Evolutionary conservation across 1,140 invertebrate species (phyloP).

Genomic region (Tetramorium simillimum): DNA sequence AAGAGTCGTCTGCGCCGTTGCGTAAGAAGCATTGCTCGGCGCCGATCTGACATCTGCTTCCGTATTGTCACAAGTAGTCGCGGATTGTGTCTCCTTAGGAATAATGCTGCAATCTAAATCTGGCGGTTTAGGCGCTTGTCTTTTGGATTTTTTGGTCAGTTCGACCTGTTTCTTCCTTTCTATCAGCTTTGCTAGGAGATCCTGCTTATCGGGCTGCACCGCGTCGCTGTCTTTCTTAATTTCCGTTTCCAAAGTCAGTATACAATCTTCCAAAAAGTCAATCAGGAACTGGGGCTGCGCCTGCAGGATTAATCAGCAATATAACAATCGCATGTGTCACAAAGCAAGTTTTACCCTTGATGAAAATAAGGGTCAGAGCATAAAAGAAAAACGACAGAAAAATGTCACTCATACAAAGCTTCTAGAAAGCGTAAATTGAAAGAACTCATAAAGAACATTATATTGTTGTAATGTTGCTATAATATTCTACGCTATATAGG

Average conservation of each 20-base stretch:
- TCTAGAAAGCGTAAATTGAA: too few relatives aligned
- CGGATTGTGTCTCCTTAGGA: constrained; percentile 73
- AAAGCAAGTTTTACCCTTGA: constrained; percentile 6
- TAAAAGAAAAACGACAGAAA: too few relatives aligned
- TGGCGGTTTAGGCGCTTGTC: constrained; percentile 83
- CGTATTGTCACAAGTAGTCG: constrained; percentile 59
- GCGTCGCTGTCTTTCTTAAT: constrained; percentile 85
- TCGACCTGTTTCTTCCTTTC: constrained; percentile 87
- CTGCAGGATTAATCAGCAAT: constrained; percentile 76
- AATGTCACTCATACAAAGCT: too few relatives aligned
- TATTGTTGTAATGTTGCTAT: too few relatives aligned
- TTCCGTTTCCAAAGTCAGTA: constrained; percentile 87
- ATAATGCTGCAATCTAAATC: constrained; percentile 81
- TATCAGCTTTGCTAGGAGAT: constrained; percentile 87
- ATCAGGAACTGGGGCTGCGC: constrained; percentile 90
- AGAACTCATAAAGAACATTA: too few relatives aligned
- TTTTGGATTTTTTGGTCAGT: constrained; percentile 80
- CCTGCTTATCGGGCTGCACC: constrained; percentile 86
- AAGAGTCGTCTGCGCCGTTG: constrained; percentile 69
- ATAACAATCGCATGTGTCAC: background rate
- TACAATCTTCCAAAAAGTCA: constrained; percentile 89
- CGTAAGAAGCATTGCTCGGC: constrained; percentile 73
- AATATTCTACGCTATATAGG: too few relatives aligned
- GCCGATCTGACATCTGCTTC: constrained; percentile 68
- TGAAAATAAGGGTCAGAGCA: too few relatives aligned